phyloP scores from a whole-genome alignment of 1,140 invertebrate species.

The Hylaeus anthracinus region DNA sequence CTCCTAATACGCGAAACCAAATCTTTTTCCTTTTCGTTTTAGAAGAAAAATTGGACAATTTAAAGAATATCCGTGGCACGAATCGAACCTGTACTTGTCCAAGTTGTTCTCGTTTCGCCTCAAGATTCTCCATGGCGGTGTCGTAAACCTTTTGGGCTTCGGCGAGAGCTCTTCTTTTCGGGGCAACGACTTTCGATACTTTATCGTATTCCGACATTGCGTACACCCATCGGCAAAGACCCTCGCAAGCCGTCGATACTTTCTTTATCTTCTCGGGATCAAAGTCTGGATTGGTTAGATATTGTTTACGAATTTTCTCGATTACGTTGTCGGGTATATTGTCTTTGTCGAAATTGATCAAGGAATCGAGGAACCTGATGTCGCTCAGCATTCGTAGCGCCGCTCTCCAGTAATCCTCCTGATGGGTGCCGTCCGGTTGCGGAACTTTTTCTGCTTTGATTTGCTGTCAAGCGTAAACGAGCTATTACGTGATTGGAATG shows the following conservation, averaged over 20 bases:
- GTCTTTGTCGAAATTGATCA: conserved; percentile 96
- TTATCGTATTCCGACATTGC: conserved; percentile 96
- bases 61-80: neutral
- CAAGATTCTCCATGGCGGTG: conserved; percentile 85
- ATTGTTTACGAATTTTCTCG: conserved; percentile 90
- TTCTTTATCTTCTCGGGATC: conserved; percentile 94
- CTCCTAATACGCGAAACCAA: conserved; percentile 49
- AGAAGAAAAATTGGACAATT: no score
- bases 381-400: conserved; percentile 95
- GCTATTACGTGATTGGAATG: neutral
- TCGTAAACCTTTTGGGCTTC: conserved; percentile 88
- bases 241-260: conserved; percentile 89
- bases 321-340: conserved; percentile 92
- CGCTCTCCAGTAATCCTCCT: conserved; percentile 96
- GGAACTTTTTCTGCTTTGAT: conserved; percentile 92
- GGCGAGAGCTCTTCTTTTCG: conserved; percentile 90
- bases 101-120: conserved; percentile 89
- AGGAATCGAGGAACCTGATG: conserved; percentile 92
- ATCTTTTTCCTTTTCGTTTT: no score
- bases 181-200: conserved; percentile 93
- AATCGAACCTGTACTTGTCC: conserved; percentile 80
- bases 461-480: conserved; percentile 78
- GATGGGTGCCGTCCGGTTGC: conserved; percentile 86
- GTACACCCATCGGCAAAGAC: conserved; percentile 94
- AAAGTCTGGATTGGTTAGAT: conserved; percentile 92